Evolutionary conservation across 2,113 vertebrate species (phyloP).

Genomic region (Monarcha castaneiventris): DNA sequence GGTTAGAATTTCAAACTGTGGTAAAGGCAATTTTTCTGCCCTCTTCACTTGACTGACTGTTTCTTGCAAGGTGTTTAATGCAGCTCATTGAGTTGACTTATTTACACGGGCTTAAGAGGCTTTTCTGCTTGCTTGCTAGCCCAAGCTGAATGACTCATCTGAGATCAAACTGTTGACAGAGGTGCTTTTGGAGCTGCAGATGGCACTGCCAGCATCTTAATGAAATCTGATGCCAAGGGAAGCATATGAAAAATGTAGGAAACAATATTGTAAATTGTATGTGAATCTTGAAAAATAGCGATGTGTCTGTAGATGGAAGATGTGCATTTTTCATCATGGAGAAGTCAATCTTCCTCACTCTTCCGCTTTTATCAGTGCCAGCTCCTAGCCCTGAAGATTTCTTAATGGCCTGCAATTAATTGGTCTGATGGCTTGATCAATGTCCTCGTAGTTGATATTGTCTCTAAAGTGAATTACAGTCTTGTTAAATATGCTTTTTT

Average conservation of each 20-base stretch:
- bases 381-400: background rate
- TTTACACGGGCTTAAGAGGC: background rate
- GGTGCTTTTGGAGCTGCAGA: conserved; percentile 39
- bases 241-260: conserved; percentile 30
- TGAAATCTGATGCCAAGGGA: conserved; percentile 25
- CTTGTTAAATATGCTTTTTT: background rate
- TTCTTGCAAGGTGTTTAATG: background rate
- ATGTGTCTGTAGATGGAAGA: background rate
- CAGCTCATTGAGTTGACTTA: background rate
- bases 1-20: background rate
- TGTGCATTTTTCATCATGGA: background rate
- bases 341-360: background rate
- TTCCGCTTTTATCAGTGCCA: background rate
- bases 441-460: background rate
- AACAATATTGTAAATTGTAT: conserved; percentile 9
- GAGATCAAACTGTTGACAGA: conserved; percentile 52
- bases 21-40: background rate
- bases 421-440: background rate
- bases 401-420: background rate
- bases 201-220: conserved; percentile 48
- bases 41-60: background rate
- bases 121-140: background rate
- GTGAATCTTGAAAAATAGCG: background rate
- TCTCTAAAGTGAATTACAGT: background rate
- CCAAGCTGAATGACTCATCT: conserved; percentile 30